phyloP scores from a whole-genome alignment of 2,113 vertebrate species.

The Dissostichus mawsoni region DNA sequence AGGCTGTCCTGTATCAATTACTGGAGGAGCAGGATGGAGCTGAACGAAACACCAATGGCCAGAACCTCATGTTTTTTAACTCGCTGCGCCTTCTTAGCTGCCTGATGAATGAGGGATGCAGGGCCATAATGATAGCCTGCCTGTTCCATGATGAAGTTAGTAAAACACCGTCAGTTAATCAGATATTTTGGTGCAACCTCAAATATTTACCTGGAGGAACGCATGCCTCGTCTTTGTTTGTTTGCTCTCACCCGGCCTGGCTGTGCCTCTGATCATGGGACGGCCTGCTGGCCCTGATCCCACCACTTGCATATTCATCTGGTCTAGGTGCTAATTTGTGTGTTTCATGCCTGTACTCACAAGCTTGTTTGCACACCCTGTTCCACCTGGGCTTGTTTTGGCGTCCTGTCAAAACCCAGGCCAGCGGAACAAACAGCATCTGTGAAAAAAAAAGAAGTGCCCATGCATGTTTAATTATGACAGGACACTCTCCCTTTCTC shows the following conservation, averaged over 20 bases:
- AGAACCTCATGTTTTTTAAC: conserved; percentile 38
- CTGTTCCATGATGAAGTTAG: conserved; percentile 1
- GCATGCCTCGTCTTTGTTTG: conserved; percentile 35
- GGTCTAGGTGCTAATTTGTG: conserved; percentile 94
- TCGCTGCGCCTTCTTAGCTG: conserved; percentile 11
- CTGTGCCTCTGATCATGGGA: conserved; percentile 34
- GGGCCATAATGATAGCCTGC: not conserved
- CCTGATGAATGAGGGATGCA: conserved; percentile 22
- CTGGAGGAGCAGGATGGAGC: conserved; percentile 43
- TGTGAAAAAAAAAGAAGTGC: conserved; percentile 84
- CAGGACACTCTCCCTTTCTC: conserved; percentile 81
- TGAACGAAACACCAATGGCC: conserved; percentile 52
- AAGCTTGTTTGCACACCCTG: conserved; percentile 93
- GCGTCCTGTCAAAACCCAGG: conserved; percentile 95
- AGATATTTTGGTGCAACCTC: not conserved
- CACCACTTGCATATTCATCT: conserved; percentile 89
- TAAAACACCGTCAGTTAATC: not conserved
- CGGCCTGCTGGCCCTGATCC: conserved; percentile 60
- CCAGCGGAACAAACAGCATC: conserved; percentile 93
- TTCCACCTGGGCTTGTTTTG: conserved; percentile 97
- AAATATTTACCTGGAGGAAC: conserved; percentile 40
- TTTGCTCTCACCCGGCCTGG: conserved; percentile 57
- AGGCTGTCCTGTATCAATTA: conserved; percentile 78
- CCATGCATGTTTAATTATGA: conserved; percentile 98
- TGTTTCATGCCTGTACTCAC: conserved; percentile 92